Conservation (phyloP, 1,140 invertebrate genomes). For the Lasioglossum baleicum region DNA sequence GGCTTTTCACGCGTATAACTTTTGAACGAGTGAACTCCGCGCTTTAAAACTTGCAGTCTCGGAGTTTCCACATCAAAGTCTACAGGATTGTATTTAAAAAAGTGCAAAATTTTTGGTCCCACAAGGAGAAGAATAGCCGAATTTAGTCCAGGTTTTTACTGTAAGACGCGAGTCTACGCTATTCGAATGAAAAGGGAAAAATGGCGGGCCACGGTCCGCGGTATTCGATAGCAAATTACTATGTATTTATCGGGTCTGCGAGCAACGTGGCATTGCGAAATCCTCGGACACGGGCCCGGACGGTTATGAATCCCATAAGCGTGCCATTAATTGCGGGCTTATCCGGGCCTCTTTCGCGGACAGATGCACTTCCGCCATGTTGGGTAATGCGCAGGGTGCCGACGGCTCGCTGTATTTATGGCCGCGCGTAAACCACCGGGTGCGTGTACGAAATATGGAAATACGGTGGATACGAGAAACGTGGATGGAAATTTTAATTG, state of each 20-base stretch:
- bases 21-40: no score
- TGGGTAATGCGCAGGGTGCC: conserved; percentile 5
- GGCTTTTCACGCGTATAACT: no score
- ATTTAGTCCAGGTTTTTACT: no score
- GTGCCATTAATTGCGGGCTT: conserved; percentile 27
- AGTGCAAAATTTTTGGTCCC: no score
- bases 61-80: no score
- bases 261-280: background rate
- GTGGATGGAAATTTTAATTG: conserved; percentile 19
- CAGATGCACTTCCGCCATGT: conserved; percentile 5
- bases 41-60: no score
- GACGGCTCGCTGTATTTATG: conserved; percentile 11
- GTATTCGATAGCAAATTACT: conserved; percentile 14
- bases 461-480: conserved; percentile 5
- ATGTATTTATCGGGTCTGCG: conserved; percentile 9
- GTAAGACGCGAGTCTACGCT: no score
- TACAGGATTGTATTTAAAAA: no score
- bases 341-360: background rate
- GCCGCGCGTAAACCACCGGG: background rate
- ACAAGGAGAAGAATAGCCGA: no score
- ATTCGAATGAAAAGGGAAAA: no score
- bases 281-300: background rate
- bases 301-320: conserved; percentile 15
- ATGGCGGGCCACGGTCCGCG: no score
- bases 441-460: conserved; percentile 11